Conservation (phyloP, 2,797 vertebrate species). For the Smutsia temminckii region DNA sequence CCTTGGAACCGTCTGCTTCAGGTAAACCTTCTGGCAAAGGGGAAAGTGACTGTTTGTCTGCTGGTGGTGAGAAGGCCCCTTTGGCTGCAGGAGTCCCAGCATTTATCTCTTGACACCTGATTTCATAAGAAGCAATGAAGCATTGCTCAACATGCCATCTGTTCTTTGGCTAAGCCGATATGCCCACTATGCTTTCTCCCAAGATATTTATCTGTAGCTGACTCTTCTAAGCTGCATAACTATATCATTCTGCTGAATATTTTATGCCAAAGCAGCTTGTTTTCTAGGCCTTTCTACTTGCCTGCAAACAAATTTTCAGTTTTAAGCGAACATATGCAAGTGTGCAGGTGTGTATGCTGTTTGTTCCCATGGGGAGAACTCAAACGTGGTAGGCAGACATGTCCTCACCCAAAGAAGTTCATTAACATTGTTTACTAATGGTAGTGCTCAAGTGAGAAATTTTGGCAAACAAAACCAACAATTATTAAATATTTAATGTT, state of each 20-base stretch:
- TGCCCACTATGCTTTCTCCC: background rate
- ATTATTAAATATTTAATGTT: background rate
- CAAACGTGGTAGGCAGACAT: background rate
- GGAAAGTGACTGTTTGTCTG: background rate
- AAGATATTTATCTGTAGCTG: background rate
- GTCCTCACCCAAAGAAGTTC: background rate
- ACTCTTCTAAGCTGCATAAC: background rate
- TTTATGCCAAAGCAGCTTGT: slow-evolving; percentile 29
- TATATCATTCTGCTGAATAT: slow-evolving; percentile 18
- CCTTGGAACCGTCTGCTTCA: background rate
- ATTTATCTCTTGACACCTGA: background rate
- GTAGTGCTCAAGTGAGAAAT: background rate
- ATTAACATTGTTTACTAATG: background rate
- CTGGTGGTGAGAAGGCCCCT: background rate
- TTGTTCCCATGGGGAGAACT: background rate
- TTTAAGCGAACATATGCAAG: background rate
- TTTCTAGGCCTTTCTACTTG: background rate
- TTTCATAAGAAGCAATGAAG: background rate
- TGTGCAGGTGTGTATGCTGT: too few relatives aligned
- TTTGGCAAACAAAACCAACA: slow-evolving; percentile 3
- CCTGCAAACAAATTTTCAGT: background rate
- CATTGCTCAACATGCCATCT: background rate
- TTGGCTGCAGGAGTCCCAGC: background rate
- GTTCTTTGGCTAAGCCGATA: background rate
- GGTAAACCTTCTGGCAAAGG: background rate